phyloP scores from a whole-genome alignment of 2,888 invertebrate genomes.

The Hartigia nigra region DNA sequence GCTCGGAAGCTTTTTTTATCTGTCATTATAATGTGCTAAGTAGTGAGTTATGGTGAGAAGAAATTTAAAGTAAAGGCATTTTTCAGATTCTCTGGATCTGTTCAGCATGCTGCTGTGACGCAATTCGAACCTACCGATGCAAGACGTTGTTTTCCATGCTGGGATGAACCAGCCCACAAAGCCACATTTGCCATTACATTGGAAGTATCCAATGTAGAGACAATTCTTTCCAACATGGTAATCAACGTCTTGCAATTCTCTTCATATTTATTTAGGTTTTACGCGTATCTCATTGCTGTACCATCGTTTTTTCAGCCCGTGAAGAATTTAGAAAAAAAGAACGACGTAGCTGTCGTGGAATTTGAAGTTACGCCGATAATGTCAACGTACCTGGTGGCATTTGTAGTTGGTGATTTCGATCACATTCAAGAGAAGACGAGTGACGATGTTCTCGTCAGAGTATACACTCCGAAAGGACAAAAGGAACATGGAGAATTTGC shows the following conservation, averaged over 20 bases:
- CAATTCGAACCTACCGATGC: conserved; percentile 94
- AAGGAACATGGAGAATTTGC: conserved; percentile 93
- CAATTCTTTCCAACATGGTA: conserved; percentile 95
- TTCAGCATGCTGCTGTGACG: conserved; percentile 87
- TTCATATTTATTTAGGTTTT: not conserved
- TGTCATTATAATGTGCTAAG: conserved; percentile 61
- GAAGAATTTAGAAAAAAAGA: conserved; percentile 65
- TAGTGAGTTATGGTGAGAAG: conserved; percentile 70
- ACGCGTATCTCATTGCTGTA: not conserved
- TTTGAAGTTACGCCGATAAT: conserved; percentile 91
- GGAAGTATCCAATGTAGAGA: conserved; percentile 81
- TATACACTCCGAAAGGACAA: conserved; percentile 90
- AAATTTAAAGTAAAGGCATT: conserved; percentile 12
- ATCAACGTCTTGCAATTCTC: conserved; percentile 40
- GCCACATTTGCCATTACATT: conserved; percentile 93
- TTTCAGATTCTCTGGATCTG: conserved; percentile 77
- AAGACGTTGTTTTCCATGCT: conserved; percentile 94
- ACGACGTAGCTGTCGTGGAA: conserved; percentile 69
- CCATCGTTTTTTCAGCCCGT: conserved; percentile 65
- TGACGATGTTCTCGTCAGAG: conserved; percentile 85
- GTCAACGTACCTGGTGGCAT: conserved; percentile 95
- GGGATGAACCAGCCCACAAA: conserved; percentile 97
- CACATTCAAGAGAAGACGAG: conserved; percentile 86
- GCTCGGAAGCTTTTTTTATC: conserved; percentile 58
- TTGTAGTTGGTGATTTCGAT: conserved; percentile 95